phyloP scores from a whole-genome alignment of 1,140 invertebrate species.

The Whitmania pigra region DNA sequence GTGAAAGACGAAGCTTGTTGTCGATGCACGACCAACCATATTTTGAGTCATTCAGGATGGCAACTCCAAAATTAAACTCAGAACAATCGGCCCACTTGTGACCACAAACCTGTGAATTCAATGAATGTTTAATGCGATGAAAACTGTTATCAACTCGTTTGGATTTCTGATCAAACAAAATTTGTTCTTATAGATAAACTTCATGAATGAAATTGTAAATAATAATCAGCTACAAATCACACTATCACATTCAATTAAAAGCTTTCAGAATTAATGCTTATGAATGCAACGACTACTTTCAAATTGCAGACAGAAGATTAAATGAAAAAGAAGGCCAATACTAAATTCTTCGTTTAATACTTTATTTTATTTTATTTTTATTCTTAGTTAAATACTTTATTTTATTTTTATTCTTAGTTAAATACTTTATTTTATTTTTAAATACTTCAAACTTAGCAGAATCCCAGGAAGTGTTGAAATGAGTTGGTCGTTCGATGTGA shows the following conservation, averaged over 20 bases:
- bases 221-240: too few species aligned
- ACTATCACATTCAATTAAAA: too few species aligned
- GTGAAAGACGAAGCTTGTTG: conserved; percentile 42
- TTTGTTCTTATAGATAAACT: too few species aligned
- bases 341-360: too few species aligned
- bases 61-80: conserved; percentile 45
- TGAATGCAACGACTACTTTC: too few species aligned
- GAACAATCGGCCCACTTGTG: conserved; percentile 47
- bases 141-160: neutral
- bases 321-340: neutral
- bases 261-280: too few species aligned
- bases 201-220: too few species aligned
- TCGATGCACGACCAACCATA: conserved; percentile 46
- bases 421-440: too few species aligned
- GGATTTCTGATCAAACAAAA: too few species aligned
- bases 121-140: conserved; percentile 5
- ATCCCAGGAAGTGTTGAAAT: conserved; percentile 50
- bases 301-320: neutral
- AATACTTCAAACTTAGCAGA: conserved; percentile 48
- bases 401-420: too few species aligned
- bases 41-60: conserved; percentile 48
- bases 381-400: too few species aligned
- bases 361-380: too few species aligned
- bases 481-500: conserved; percentile 44
- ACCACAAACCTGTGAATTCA: conserved; percentile 42